Evolutionary conservation across 2,888 invertebrate species (phyloP).

Genomic region (Chironomus riparius): DNA sequence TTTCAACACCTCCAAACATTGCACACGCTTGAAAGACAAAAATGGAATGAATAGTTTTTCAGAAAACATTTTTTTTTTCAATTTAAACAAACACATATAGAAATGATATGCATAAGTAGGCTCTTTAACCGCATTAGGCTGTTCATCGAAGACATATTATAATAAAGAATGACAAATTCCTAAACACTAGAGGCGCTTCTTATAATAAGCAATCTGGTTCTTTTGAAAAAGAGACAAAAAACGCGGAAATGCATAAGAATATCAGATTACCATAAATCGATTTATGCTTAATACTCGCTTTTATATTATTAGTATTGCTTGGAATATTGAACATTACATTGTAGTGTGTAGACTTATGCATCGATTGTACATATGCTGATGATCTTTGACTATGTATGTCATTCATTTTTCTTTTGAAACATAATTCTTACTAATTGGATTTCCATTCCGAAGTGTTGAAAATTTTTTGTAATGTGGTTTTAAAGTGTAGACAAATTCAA

Average conservation of each 20-base stretch:
- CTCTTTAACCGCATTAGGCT: neutral
- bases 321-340: no score
- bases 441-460: no score
- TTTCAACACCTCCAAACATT: constrained; percentile 10
- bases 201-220: neutral
- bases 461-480: no score
- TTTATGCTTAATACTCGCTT: neutral
- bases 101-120: neutral
- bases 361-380: no score
- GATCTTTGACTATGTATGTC: no score
- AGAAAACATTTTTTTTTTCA: neutral
- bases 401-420: no score
- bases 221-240: neutral
- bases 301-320: no score
- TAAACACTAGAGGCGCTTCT: neutral
- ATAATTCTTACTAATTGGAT: no score
- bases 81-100: neutral
- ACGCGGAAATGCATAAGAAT: constrained; percentile 13
- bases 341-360: no score
- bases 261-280: constrained; percentile 9
- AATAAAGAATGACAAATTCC: neutral
- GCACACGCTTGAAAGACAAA: neutral
- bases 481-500: no score
- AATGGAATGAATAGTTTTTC: neutral
- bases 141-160: neutral